These are phyloP conservation scores for Lasioglossum baleicum DNA, from an alignment of 1,140 invertebrate species.

Conservation along the genomic window DNA sequence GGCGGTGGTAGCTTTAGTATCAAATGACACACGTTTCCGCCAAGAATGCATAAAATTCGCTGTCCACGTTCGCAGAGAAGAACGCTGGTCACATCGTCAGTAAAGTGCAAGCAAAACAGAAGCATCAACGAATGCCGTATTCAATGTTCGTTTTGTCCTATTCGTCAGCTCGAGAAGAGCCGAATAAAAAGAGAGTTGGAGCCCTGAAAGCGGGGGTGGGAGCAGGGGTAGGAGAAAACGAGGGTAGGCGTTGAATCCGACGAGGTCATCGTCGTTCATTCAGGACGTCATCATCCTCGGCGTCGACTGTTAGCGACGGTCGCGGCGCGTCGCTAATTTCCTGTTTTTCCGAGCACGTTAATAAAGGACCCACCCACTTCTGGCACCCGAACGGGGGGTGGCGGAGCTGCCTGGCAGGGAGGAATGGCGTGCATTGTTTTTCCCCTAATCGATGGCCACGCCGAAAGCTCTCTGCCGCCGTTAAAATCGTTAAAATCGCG, in stretches of 20 bases:
- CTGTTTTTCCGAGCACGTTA: conserved; percentile 58
- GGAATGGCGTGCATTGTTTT: conserved; percentile 40
- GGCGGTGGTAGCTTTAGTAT: too few species aligned
- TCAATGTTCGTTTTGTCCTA: background rate
- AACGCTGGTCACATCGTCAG: too few species aligned
- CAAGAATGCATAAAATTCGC: too few species aligned
- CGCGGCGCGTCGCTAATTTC: conserved; percentile 62
- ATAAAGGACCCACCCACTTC: conserved; percentile 44
- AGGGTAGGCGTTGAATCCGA: background rate
- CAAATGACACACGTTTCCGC: too few species aligned
- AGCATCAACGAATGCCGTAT: too few species aligned
- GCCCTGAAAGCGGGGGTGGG: too few species aligned
- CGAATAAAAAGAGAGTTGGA: background rate
- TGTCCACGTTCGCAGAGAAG: too few species aligned
- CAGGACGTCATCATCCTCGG: conserved; percentile 44
- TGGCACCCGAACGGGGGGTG: too few species aligned
- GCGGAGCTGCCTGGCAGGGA: background rate
- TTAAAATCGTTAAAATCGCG: conserved; percentile 41
- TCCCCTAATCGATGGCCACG: conserved; percentile 46
- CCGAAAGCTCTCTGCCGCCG: conserved; percentile 26
- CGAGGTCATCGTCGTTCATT: conserved; percentile 45
- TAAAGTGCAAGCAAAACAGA: too few species aligned
- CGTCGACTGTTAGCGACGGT: conserved; percentile 34
- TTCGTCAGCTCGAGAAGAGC: too few species aligned
- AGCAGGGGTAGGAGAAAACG: background rate